phyloP scores from a whole-genome alignment of 2,888 invertebrate genomes.

The Epirrhoe alternata region DNA sequence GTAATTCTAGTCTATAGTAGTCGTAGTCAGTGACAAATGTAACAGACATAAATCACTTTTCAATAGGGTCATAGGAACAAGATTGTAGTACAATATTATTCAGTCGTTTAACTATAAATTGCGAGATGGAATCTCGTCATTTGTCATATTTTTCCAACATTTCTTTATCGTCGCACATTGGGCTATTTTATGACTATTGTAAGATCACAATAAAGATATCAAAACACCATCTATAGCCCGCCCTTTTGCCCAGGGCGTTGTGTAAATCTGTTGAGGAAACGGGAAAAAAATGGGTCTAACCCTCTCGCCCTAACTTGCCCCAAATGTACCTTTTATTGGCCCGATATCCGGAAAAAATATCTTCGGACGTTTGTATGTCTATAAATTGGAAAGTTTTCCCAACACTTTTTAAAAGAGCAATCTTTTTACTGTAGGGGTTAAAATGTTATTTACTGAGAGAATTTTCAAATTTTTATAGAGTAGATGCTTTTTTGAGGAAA shows the following conservation, averaged over 20 bases:
- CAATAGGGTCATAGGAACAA: constrained; percentile 11
- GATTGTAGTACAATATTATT: constrained; percentile 14
- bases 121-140: constrained; percentile 41
- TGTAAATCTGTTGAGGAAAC: constrained; percentile 71
- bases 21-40: neutral
- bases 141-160: constrained; percentile 37
- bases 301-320: constrained; percentile 40
- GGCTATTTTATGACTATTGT: constrained; percentile 58
- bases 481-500: neutral
- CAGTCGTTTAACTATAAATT: constrained; percentile 28
- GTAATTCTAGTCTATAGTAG: neutral
- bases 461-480: neutral
- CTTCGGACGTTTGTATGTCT: constrained; percentile 34
- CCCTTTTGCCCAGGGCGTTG: constrained; percentile 62
- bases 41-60: constrained; percentile 2
- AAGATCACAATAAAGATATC: constrained; percentile 67
- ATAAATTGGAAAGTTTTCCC: constrained; percentile 37
- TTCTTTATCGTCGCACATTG: constrained; percentile 43
- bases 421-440: constrained; percentile 25
- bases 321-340: constrained; percentile 42
- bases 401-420: constrained; percentile 23
- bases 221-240: constrained; percentile 58
- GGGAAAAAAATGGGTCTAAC: constrained; percentile 57
- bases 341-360: constrained; percentile 39
- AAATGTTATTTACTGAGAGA: constrained; percentile 10